Evolutionary conservation across 2,888 invertebrate species (phyloP).

Genomic region (Xylota sylvarum): DNA sequence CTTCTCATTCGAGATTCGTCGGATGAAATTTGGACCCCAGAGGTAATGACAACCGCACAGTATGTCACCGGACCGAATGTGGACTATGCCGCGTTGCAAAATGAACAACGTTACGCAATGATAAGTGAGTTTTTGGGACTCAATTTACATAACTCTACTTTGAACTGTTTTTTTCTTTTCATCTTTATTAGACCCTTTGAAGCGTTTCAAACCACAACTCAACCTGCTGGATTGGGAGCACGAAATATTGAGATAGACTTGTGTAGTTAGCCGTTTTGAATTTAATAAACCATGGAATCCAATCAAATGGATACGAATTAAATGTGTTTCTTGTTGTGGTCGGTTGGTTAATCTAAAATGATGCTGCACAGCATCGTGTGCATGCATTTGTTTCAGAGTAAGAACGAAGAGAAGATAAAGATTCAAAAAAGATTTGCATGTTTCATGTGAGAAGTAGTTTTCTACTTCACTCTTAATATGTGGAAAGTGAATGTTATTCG

Average conservation of each 20-base stretch:
- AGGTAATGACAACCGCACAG: conserved; percentile 80
- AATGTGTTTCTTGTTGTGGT: conserved; percentile 37
- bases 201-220: conserved; percentile 87
- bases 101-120: conserved; percentile 83
- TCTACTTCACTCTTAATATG: conserved; percentile 31
- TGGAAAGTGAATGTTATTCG: conserved; percentile 74
- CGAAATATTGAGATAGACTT: conserved; percentile 83
- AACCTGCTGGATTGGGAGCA: conserved; percentile 87
- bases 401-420: conserved; percentile 30
- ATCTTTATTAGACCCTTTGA: conserved; percentile 87
- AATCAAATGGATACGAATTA: conserved; percentile 38
- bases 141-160: conserved; percentile 41
- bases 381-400: conserved; percentile 3
- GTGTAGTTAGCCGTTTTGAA: conserved; percentile 16
- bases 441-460: conserved; percentile 39
- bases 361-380: conserved; percentile 6
- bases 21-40: conserved; percentile 84
- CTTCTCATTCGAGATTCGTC: conserved; percentile 80
- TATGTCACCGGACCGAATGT: conserved; percentile 82
- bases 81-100: conserved; percentile 82
- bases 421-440: conserved; percentile 54
- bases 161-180: conserved; percentile 77
- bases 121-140: conserved; percentile 81
- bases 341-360: conserved; percentile 25
- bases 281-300: conserved; percentile 55